phyloP scores from a whole-genome alignment of 1,140 invertebrate species.

The Centruroides sculpturatus region DNA sequence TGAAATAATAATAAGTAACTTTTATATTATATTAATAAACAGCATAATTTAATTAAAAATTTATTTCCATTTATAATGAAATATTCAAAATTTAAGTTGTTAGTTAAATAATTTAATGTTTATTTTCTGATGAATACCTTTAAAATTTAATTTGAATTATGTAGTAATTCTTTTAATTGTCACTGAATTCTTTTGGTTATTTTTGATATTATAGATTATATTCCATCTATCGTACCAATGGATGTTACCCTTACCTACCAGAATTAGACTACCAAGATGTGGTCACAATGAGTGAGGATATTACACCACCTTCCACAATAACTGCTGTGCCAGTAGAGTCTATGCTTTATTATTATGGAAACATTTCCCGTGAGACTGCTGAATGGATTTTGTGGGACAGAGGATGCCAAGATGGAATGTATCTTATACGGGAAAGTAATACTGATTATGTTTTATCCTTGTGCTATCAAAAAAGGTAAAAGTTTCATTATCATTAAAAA shows the following conservation, averaged over 20 bases:
- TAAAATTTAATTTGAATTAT: background rate
- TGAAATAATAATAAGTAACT: no score
- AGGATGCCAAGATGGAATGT: conserved; percentile 31
- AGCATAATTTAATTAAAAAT: no score
- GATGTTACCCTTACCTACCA: conserved; percentile 8
- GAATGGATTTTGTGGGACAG: conserved; percentile 29
- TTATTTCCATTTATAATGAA: no score
- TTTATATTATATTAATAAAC: no score
- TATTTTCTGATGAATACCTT: no score
- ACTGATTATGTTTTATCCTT: conserved; percentile 23
- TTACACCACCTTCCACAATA: background rate
- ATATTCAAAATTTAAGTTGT: no score
- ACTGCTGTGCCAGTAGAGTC: conserved; percentile 15
- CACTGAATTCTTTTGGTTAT: background rate
- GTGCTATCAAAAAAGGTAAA: conserved; percentile 28
- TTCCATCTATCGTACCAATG: conserved; percentile 8
- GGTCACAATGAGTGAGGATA: conserved; percentile 1
- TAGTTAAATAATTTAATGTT: no score
- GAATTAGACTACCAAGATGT: conserved; percentile 10
- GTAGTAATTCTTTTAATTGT: background rate
- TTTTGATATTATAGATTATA: conserved; percentile 3
- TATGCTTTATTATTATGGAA: conserved; percentile 31
- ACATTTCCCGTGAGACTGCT: conserved; percentile 33
- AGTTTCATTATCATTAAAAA: conserved; percentile 7
- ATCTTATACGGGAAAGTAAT: conserved; percentile 29